Evolutionary conservation across 2,888 invertebrate species (phyloP).

Genomic region (Eledona agricola): DNA sequence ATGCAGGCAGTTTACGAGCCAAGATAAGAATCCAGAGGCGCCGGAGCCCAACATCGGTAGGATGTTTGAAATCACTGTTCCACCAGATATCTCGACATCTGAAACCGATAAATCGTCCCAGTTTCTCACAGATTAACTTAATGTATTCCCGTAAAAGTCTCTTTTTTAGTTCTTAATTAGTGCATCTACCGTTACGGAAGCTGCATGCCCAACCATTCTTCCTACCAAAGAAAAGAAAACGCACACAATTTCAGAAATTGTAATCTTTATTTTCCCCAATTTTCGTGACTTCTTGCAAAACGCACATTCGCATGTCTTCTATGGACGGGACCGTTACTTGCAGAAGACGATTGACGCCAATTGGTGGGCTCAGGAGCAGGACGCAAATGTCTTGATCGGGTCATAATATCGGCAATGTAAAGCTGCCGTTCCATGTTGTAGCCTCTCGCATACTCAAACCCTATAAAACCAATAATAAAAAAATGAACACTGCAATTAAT

Average conservation of each 20-base stretch:
- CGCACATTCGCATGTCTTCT: too few relatives aligned
- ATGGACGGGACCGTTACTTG: too few relatives aligned
- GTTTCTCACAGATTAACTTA: conserved; percentile 37
- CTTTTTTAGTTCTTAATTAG: conserved; percentile 36
- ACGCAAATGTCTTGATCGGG: neutral
- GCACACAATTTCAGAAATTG: too few relatives aligned
- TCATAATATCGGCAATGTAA: conserved; percentile 63
- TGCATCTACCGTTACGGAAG: conserved; percentile 36
- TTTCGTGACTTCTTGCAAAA: too few relatives aligned
- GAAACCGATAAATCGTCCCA: conserved; percentile 50
- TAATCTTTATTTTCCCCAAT: too few relatives aligned
- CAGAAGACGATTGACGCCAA: neutral
- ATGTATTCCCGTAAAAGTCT: conserved; percentile 34
- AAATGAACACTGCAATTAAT: too few relatives aligned
- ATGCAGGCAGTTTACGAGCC: conserved; percentile 47
- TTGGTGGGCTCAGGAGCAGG: neutral
- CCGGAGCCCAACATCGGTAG: conserved; percentile 52
- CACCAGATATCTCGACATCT: conserved; percentile 50
- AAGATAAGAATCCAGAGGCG: conserved; percentile 53
- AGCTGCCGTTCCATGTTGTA: conserved; percentile 72
- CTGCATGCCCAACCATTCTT: conserved; percentile 21
- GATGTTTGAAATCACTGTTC: conserved; percentile 52
- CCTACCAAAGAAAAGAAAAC: too few relatives aligned
- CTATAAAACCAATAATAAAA: conserved; percentile 65
- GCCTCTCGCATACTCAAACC: conserved; percentile 72